Conservation (phyloP, 2,888 invertebrate species). For the Luffia ferchaultella region DNA sequence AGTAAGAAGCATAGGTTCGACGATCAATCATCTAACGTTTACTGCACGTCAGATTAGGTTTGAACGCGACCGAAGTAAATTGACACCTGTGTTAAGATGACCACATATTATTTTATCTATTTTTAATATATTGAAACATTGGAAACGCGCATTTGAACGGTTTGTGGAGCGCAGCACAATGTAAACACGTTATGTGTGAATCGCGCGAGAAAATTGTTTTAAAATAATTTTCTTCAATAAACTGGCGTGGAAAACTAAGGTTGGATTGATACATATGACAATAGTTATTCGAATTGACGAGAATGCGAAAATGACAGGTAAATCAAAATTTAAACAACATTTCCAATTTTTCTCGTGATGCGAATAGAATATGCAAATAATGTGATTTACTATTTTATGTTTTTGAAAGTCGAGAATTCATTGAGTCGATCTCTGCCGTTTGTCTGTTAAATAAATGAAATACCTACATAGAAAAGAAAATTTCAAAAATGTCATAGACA, state of each 20-base stretch:
- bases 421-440: too few relatives aligned
- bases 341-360: neutral
- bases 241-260: neutral
- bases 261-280: neutral
- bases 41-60: constrained; percentile 49
- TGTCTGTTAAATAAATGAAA: too few relatives aligned
- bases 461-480: neutral
- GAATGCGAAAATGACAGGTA: too few relatives aligned
- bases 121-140: neutral
- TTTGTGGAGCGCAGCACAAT: too few relatives aligned
- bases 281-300: neutral
- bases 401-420: neutral
- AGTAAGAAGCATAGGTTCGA: constrained; percentile 4
- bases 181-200: neutral
- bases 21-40: constrained; percentile 47
- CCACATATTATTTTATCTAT: constrained; percentile 3
- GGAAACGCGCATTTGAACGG: neutral
- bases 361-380: neutral
- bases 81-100: constrained; percentile 31
- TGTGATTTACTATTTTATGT: neutral
- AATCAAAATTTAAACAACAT: neutral
- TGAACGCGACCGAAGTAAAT: constrained; percentile 35
- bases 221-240: neutral
- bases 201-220: neutral
- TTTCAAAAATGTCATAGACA: neutral